Evolutionary conservation across 2,888 invertebrate species (phyloP), one percentile per base, ranked within the genome.

Genomic region (Gandaritis pyraliata): DNA sequence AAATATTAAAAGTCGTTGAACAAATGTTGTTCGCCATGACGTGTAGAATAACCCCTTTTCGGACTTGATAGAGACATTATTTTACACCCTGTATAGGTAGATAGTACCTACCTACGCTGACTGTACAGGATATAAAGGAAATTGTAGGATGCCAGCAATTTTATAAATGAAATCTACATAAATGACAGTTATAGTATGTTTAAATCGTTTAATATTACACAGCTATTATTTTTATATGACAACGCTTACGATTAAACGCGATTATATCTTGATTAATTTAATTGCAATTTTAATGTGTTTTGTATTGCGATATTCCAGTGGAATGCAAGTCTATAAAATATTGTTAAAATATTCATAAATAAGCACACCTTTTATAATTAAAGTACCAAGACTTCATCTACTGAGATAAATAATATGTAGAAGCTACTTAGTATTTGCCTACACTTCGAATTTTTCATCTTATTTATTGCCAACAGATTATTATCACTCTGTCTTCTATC

Each of bases 281-380:
- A 58, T 50, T 45, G 46, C 46, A 12, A 47, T 54, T 51, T 59
- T 64, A 64, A 58, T 48, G 12, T 30, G n/a, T 50, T 36, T 49
- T 36, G 36, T 18, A 49, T 43, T 43, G 16, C 43, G 16, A 49
- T 49, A 11, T 11, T 15, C 15, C 47, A 7, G 30, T 13, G 48
- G 48, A 49, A 49, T 49, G 49, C 36, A n/a, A 49, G 36, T 49
- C 36, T 38, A 38, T 49, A 7, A 48, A 49, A 36, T 49, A 38
- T 46, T 54, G 54, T 46, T 54, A 54, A 58, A 58, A 58, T 54
- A 54, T 54, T 46, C 54, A 54, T 56, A 23, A 29, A 18, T 15
- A 23, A 47, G 15, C 36, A 38, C 23, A 51, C 38, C 50, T 39
- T 56, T 41, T 41, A 15, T 15, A 15, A 41, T 41, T 41, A 41